Conservation (phyloP, 1,140 invertebrate genomes). For the Aricia agestis region DNA sequence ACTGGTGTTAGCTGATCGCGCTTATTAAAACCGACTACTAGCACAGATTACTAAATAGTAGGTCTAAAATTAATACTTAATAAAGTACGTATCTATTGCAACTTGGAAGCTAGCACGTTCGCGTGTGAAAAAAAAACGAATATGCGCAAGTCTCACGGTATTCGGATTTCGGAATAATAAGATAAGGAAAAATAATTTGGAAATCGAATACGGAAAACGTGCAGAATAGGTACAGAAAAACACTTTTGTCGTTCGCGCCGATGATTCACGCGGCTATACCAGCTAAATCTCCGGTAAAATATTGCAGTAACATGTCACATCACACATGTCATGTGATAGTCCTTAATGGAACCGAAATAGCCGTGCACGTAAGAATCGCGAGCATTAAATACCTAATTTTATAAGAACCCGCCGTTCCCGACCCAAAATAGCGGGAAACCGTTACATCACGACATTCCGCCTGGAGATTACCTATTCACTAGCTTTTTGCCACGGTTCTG, state of each 20-base stretch:
- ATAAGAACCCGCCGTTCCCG: constrained; percentile 46
- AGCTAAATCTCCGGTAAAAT: background rate
- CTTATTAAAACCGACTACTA: background rate
- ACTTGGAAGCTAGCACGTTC: no score
- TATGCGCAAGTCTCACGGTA: no score
- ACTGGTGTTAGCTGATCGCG: background rate
- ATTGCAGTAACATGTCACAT: background rate
- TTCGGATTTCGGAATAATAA: no score
- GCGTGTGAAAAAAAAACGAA: no score
- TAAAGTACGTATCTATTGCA: no score
- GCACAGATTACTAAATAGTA: background rate
- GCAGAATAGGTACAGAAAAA: no score
- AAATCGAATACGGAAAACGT: no score
- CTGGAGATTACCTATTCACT: constrained; percentile 16
- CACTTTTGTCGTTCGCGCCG: background rate
- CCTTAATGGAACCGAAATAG: constrained; percentile 4
- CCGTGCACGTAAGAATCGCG: constrained; percentile 37
- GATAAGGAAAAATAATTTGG: no score
- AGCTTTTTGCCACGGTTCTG: background rate
- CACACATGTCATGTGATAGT: background rate
- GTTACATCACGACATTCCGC: constrained; percentile 62
- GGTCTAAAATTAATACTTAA: no score
- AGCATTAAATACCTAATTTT: constrained; percentile 39
- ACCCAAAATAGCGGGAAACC: constrained; percentile 58
- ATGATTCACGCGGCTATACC: no score